Conservation (phyloP, 1,140 invertebrate species). For the Drosophila miranda region DNA sequence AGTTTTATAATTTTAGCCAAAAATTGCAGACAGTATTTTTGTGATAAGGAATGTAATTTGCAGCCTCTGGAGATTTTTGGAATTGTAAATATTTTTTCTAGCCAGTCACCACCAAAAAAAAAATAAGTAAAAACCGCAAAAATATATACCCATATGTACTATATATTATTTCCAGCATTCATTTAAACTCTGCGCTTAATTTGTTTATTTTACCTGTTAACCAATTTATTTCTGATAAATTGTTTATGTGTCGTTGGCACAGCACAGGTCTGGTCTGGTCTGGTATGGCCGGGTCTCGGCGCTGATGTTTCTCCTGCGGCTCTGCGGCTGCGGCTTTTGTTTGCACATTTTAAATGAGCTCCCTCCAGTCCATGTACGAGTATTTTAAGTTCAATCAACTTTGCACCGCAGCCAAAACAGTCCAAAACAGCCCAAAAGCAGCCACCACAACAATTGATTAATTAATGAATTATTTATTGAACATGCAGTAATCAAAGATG, state of each 20-base stretch:
- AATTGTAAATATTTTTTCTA: too few species aligned
- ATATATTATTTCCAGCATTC: slow-evolving; percentile 42
- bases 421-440: slow-evolving; percentile 45
- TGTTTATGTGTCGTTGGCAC: slow-evolving; percentile 65
- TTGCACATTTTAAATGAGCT: slow-evolving; percentile 67
- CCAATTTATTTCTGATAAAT: slow-evolving; percentile 75
- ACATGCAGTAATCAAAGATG: slow-evolving; percentile 51
- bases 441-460: slow-evolving; percentile 65
- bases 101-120: too few species aligned
- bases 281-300: slow-evolving; percentile 49
- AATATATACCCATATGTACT: background rate
- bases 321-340: slow-evolving; percentile 46
- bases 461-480: slow-evolving; percentile 74
- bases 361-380: slow-evolving; percentile 13
- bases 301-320: slow-evolving; percentile 31
- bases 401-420: slow-evolving; percentile 58
- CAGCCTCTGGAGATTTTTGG: too few species aligned
- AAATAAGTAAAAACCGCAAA: slow-evolving; percentile 22
- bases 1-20: too few species aligned
- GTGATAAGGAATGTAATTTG: too few species aligned
- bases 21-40: too few species aligned
- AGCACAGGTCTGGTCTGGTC: slow-evolving; percentile 44
- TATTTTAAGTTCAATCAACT: slow-evolving; percentile 73
- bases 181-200: slow-evolving; percentile 68
- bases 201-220: slow-evolving; percentile 79